Conservation (phyloP, 2,113 vertebrate genomes). For the Myxocyprinus asiaticus region DNA sequence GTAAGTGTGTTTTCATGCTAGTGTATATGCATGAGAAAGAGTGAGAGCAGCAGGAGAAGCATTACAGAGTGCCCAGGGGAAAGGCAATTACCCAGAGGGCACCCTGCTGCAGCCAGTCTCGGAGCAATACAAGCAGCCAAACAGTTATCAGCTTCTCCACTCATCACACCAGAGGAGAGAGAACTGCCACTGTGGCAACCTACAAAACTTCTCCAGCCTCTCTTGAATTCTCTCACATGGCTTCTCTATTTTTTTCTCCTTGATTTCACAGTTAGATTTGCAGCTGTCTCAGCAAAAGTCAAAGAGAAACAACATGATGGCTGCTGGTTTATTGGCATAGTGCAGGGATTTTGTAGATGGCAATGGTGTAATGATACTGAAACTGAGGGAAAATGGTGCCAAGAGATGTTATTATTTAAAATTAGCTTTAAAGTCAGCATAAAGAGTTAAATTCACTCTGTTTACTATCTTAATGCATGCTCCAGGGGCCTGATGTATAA, state of each 20-base stretch:
- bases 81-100: constrained; percentile 53
- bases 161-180: constrained; percentile 38
- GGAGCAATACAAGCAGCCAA: constrained; percentile 36
- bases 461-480: too few relatives aligned
- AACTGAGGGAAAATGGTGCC: background rate
- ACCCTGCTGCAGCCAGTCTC: constrained; percentile 46
- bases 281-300: constrained; percentile 34
- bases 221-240: background rate
- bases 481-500: too few relatives aligned
- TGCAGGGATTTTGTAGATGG: constrained; percentile 10
- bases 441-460: too few relatives aligned
- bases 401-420: background rate
- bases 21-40: background rate
- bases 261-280: constrained; percentile 47
- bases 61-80: constrained; percentile 40
- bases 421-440: too few relatives aligned
- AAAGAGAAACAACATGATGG: constrained; percentile 24
- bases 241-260: background rate
- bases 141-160: constrained; percentile 50
- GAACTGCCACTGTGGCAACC: background rate
- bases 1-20: constrained; percentile 23
- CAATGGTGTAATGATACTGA: background rate
- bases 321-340: constrained; percentile 27
- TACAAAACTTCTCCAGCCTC: constrained; percentile 28
- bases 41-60: constrained; percentile 14